Evolutionary conservation across 2,888 invertebrate species (phyloP).

Genomic region (Mylabris sibirica): DNA sequence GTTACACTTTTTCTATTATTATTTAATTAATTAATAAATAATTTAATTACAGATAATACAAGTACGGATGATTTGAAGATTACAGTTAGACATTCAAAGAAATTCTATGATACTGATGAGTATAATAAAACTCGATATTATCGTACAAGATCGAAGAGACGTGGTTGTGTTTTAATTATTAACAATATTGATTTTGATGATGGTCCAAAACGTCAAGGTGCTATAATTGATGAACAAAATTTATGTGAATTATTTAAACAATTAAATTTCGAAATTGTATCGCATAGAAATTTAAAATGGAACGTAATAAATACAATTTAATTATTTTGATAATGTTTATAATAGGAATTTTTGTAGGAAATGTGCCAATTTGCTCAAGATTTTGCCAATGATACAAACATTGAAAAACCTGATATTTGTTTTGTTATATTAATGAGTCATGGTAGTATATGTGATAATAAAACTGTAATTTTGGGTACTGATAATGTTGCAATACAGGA

Average conservation of each 20-base stretch:
- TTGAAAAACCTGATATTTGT: constrained; percentile 66
- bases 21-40: neutral
- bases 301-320: constrained; percentile 21
- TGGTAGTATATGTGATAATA: constrained; percentile 63
- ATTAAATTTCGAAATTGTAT: constrained; percentile 58
- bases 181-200: constrained; percentile 67
- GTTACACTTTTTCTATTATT: constrained; percentile 7
- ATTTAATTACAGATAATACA: neutral
- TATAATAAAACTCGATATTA: constrained; percentile 55
- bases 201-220: constrained; percentile 63
- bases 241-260: constrained; percentile 69
- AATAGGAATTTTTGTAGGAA: constrained; percentile 42
- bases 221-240: constrained; percentile 66
- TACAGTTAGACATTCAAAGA: constrained; percentile 27
- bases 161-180: constrained; percentile 70
- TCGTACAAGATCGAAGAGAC: constrained; percentile 64
- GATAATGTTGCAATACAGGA: constrained; percentile 65
- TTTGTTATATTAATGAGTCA: constrained; percentile 74
- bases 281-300: constrained; percentile 34
- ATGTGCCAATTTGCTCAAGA: constrained; percentile 60
- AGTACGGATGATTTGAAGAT: constrained; percentile 28
- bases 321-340: neutral
- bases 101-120: constrained; percentile 41
- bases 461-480: constrained; percentile 66
- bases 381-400: constrained; percentile 58